These are phyloP conservation scores for Chydorus sphaericus DNA, from an alignment of 2,888 invertebrate species.

Conservation along the genomic window DNA sequence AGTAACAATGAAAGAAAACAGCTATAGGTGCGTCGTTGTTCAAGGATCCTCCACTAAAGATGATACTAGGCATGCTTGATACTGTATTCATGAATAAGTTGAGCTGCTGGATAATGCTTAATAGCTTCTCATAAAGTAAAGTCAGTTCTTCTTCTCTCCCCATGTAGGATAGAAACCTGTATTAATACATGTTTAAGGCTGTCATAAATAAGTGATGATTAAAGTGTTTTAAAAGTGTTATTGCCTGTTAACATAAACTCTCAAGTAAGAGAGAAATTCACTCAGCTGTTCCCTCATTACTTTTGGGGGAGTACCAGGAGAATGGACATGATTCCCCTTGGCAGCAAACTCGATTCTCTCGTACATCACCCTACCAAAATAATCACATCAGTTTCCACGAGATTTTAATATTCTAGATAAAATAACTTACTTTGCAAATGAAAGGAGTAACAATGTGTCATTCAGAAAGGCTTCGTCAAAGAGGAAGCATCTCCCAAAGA, in stretches of 20 bases:
- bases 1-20: background rate
- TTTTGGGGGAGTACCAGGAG: background rate
- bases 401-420: background rate
- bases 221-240: background rate
- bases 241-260: background rate
- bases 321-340: background rate
- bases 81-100: background rate
- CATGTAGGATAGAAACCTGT: background rate
- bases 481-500: background rate
- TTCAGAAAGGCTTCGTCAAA: slow-evolving; percentile 4
- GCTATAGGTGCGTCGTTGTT: background rate
- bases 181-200: background rate
- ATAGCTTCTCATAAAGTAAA: background rate
- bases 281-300: background rate
- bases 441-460: background rate
- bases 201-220: background rate
- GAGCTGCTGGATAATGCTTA: background rate
- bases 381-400: background rate
- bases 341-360: background rate
- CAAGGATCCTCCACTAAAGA: background rate
- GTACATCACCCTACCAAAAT: background rate
- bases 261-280: background rate
- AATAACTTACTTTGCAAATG: background rate
- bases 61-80: background rate
- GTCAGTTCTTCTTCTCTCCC: background rate